These are phyloP conservation scores for Hydropsyche betteni DNA, from an alignment of 2,888 invertebrate genomes.

Conservation along the genomic window DNA sequence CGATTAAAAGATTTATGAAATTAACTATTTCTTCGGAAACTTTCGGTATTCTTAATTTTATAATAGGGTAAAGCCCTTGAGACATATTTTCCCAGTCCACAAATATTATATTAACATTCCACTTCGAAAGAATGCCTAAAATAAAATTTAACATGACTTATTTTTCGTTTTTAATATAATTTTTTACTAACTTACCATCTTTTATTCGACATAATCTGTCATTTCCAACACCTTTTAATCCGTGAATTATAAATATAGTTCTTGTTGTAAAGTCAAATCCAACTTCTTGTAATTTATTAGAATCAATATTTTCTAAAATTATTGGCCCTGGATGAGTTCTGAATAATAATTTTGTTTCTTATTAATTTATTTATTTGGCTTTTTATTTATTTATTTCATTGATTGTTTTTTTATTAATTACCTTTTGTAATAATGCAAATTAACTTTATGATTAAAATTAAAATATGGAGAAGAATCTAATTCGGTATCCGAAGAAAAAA, in stretches of 20 bases:
- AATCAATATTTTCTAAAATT: neutral
- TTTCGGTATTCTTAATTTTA: neutral
- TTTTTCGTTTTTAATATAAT: neutral
- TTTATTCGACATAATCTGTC: conserved; percentile 15
- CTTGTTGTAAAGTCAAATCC: neutral
- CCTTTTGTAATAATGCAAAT: too few relatives aligned
- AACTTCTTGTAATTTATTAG: neutral
- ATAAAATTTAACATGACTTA: neutral
- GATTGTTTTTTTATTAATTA: neutral
- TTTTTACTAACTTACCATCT: conserved; percentile 32
- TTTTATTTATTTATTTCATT: too few relatives aligned
- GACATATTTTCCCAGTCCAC: conserved; percentile 33
- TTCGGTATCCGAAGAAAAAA: too few relatives aligned
- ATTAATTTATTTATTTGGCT: neutral
- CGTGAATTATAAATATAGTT: conserved; percentile 38
- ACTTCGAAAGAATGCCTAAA: conserved; percentile 3
- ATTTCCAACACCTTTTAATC: conserved; percentile 26
- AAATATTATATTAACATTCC: conserved; percentile 35
- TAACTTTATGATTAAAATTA: too few relatives aligned
- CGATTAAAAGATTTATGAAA: neutral
- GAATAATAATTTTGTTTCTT: neutral
- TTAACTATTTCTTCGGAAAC: conserved; percentile 7
- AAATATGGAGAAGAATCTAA: too few relatives aligned
- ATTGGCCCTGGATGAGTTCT: neutral
- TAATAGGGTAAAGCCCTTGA: neutral